Base-by-base conservation (phyloP, 2,888 invertebrate species). In the Drosophila vallismaia region DNA sequence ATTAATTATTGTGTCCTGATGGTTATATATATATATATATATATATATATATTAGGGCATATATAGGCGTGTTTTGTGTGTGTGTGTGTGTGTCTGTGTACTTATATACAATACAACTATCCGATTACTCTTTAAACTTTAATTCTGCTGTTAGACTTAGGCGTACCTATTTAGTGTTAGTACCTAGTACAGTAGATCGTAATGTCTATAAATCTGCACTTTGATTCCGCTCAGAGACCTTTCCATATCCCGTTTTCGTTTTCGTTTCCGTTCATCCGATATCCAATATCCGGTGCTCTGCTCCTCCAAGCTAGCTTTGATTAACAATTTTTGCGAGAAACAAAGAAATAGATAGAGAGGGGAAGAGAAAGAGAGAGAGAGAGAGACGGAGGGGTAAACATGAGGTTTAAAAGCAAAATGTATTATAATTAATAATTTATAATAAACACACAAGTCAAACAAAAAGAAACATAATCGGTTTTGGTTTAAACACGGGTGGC, bases 1-100 rank as follows among this genome's bases (percentile, higher is more conserved):
- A 63, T 57, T 59, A 69, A 60, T 74, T 63, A 59, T 59, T 71
- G 57, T 66, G 29, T 67, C 64, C 64, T 45, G 63, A 68, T 69
- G 62, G 48, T 54, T 46, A 62, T 58, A 10, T 55, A 28, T 28
- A 28, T 58, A 29, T 53, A 9, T 67, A 44, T 50, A 26, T 54
- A 36, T 53, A 36, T 54, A 19, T 58, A 29, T 53, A 9, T 67
- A 44, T 50, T 50, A 46, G 38, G 28, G 40, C 42, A 51, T 59
- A 24, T 71, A 55, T 66, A 24, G 45, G 29, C 49, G 28, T 50
- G 45, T 56, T 40, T 58, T 7, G 28, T 50, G 45, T 56, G 40
- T 58, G 4, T 51, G 36, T 55, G 48, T 58, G 33, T 58, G 26
- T 54, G 19, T 71, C 48, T 53, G 66, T 66, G 51, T 51, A 48